Evolutionary conservation across 2,888 invertebrate species (phyloP), one percentile per base, ranked within the genome.

Genomic region (Cantharis rufa): DNA sequence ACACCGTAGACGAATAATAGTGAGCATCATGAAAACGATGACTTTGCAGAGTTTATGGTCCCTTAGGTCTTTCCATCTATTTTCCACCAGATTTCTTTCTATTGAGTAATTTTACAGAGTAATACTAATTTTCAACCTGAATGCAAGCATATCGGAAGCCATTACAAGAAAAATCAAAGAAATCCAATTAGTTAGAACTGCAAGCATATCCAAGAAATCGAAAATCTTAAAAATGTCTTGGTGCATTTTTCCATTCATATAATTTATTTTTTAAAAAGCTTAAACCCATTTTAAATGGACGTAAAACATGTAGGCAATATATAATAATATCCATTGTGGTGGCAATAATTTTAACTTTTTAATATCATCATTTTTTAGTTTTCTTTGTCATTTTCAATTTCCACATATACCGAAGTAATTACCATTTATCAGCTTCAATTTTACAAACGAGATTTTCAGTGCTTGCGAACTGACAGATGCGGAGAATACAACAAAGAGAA

Each of bases 351-450:
- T n/a, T n/a, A 48, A 48, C 48, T n/a, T 48, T n/a, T 48, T 48
- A 48, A 48, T 48, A n/a, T 48, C 48, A 48, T 48, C 48, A 66
- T 66, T 66, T 66, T 66, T 66, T 21, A 66, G 64, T 24, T 62
- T 11, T 66, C 16, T 72, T 21, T 72, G 66, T 73, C 62, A 15
- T 27, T 21, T 27, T 15, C 69, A 69, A 69, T 61, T 48, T 73
- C 27, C 69, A 73, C 73, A 28, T 73, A 62, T 73, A 27, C 11
- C 28, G 64, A 72, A 32, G 15, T 73, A 69, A 73, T 73, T 73
- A 68, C 21, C 68, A 73, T 73, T 73, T 69, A 73, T 73, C 73
- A 73, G 69, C 69, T 73, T 68, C 68, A 73, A 73, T 73, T 73
- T 69, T 15, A 48, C 66, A 27, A 72, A 61, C 72, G 72, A 27